Conservation (phyloP, 2,797 vertebrate genomes). For the Ciconia nigra region DNA sequence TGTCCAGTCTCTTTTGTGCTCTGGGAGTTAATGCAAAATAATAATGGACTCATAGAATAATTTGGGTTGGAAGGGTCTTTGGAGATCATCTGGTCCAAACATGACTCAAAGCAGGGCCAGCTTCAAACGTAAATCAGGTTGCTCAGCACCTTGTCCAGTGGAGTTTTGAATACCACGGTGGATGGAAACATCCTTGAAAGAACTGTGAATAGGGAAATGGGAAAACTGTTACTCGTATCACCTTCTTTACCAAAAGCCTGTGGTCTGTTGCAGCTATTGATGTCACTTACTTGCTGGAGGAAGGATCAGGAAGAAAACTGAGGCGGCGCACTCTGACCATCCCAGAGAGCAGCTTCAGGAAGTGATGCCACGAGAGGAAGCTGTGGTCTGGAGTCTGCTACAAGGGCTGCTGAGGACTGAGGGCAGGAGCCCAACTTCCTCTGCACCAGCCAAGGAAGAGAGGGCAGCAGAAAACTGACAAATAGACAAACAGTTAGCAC, state of each 20-base stretch:
- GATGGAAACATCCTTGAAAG: background rate
- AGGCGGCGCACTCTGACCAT: conserved; percentile 89
- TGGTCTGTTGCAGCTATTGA: conserved; percentile 87
- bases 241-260: background rate
- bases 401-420: background rate
- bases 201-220: fast-evolving
- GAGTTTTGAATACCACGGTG: background rate
- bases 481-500: conserved; percentile 58
- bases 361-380: conserved; percentile 73
- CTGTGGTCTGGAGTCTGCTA: background rate
- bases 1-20: background rate
- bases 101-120: background rate
- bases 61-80: background rate
- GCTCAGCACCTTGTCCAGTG: background rate
- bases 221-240: fast-evolving
- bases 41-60: background rate
- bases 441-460: conserved; percentile 29
- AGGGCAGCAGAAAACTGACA: conserved; percentile 53
- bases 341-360: conserved; percentile 87
- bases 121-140: background rate
- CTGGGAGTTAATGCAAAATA: background rate
- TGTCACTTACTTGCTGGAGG: conserved; percentile 95
- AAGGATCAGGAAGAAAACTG: conserved; percentile 90
- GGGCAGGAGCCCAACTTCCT: conserved; percentile 19
- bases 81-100: background rate